Evolutionary conservation across 1,140 invertebrate species (phyloP).

Genomic region (Leptinotarsa defecta): DNA sequence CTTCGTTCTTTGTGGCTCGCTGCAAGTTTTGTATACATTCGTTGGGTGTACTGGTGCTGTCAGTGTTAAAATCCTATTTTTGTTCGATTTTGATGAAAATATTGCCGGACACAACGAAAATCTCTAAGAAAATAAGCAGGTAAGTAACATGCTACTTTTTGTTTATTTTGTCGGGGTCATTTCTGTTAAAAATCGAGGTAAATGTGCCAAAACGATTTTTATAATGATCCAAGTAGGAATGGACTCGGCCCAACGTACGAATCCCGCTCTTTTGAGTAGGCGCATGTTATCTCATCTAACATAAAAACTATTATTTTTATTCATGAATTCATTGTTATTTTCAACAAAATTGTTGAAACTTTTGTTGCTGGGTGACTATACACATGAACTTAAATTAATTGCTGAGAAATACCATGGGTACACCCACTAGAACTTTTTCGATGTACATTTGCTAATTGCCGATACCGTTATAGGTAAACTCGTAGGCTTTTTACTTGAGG

Average conservation of each 20-base stretch:
- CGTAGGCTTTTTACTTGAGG: neutral
- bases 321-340: neutral
- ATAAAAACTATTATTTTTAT: neutral
- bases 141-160: constrained; percentile 48
- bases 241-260: constrained; percentile 49
- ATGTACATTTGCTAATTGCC: neutral
- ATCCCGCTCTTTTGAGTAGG: constrained; percentile 53
- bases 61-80: constrained; percentile 51
- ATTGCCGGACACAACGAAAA: constrained; percentile 47
- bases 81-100: constrained; percentile 50
- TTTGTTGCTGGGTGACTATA: constrained; percentile 4
- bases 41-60: constrained; percentile 54
- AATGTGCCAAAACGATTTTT: constrained; percentile 35
- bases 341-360: neutral
- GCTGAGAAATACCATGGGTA: constrained; percentile 13
- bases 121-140: constrained; percentile 39
- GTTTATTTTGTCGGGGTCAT: constrained; percentile 34
- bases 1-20: constrained; percentile 50
- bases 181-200: constrained; percentile 52
- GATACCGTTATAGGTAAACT: neutral
- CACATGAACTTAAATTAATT: constrained; percentile 7
- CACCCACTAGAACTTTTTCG: constrained; percentile 22
- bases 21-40: constrained; percentile 56
- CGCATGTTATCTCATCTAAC: constrained; percentile 39
- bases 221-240: constrained; percentile 36